Evolutionary conservation across 2,113 vertebrate species (phyloP).

Genomic region (Rhadina sibilatrix): DNA sequence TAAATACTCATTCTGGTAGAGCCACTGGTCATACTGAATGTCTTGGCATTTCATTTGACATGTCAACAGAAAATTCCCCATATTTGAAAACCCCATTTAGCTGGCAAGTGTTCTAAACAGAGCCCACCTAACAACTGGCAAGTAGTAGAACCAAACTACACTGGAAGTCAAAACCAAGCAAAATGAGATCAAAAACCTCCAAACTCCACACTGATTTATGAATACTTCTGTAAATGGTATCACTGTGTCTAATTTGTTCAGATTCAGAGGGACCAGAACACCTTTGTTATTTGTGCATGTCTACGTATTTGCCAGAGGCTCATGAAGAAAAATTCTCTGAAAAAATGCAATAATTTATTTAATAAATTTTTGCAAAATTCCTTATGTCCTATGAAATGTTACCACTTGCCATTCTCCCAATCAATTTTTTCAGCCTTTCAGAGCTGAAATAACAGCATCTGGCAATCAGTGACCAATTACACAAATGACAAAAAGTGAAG

Average conservation of each 20-base stretch:
- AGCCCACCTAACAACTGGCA: constrained; percentile 26
- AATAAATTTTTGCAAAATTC: not conserved
- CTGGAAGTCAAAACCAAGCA: not conserved
- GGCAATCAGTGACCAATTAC: not conserved
- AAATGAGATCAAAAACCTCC: not conserved
- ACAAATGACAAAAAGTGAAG: constrained; percentile 60
- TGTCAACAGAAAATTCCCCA: not conserved
- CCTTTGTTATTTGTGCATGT: constrained; percentile 53
- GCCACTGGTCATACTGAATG: constrained; percentile 20
- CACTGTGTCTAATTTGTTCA: not conserved
- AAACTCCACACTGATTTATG: not conserved
- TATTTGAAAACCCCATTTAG: not conserved
- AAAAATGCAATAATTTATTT: not conserved
- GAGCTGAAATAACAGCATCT: constrained; percentile 7
- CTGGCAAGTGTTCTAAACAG: not conserved
- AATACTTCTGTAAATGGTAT: not conserved
- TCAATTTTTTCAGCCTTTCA: not conserved
- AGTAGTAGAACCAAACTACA: not conserved
- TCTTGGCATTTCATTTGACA: not conserved
- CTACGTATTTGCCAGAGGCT: constrained; percentile 20
- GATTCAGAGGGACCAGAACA: not conserved
- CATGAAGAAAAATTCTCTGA: not conserved
- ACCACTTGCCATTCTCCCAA: not conserved
- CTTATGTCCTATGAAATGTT: not conserved
- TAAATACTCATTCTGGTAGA: constrained; percentile 12